A percentile compares a stretch with the other conserved stretches of the same genome.
These are phyloP conservation scores for Eciton burchellii DNA, from an alignment of 1,140 invertebrate species.

Conservation along the genomic window DNA sequence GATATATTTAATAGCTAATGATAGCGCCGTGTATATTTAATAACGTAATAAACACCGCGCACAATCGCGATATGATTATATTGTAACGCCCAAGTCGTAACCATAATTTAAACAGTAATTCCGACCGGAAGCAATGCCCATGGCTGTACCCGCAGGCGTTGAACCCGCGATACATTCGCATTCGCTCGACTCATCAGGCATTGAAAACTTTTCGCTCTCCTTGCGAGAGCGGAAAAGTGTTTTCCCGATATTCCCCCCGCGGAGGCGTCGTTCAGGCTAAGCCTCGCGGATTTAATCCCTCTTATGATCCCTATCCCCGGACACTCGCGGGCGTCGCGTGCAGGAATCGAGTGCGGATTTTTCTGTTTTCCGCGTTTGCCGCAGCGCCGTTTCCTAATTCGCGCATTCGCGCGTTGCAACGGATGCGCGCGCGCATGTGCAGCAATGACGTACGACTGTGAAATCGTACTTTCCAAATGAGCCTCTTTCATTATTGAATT, in stretches of 20 bases:
- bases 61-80: constrained; percentile 72
- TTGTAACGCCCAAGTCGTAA: constrained; percentile 65
- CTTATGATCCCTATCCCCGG: neutral
- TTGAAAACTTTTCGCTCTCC: neutral
- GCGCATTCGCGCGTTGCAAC: neutral
- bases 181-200: constrained; percentile 9
- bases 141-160: constrained; percentile 30
- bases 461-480: constrained; percentile 60
- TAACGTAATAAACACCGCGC: constrained; percentile 68
- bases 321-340: neutral
- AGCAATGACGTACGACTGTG: constrained; percentile 57
- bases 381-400: neutral
- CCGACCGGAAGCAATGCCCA: constrained; percentile 43
- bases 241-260: neutral
- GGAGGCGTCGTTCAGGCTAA: no score
- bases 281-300: neutral
- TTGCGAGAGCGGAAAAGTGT: constrained; percentile 3
- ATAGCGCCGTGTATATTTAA: constrained; percentile 70
- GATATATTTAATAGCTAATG: constrained; percentile 69
- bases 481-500: constrained; percentile 57
- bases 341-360: neutral
- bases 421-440: neutral
- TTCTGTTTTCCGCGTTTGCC: neutral
- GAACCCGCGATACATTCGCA: constrained; percentile 38
- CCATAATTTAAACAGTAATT: constrained; percentile 72